phyloP scores from a whole-genome alignment of 2,113 vertebrate species.

The Carassius gibelio region DNA sequence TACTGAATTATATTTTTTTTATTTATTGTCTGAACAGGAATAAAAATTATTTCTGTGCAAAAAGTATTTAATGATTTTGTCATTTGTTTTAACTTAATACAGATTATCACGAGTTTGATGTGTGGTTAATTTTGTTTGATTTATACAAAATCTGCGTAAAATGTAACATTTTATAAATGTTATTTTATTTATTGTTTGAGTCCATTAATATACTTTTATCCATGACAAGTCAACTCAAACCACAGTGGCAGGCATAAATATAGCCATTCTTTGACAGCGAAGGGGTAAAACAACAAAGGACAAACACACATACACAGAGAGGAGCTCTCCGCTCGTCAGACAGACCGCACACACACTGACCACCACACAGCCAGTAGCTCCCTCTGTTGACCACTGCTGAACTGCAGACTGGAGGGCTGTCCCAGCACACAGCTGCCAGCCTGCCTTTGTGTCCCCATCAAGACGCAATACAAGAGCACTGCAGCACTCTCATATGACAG shows the following conservation, averaged over 20 bases:
- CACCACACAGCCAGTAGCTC: conserved; percentile 84
- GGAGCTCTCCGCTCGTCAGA: conserved; percentile 44
- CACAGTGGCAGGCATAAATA: conserved; percentile 41
- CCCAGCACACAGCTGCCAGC: conserved; percentile 36
- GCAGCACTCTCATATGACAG: conserved; percentile 41
- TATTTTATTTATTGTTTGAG: not conserved
- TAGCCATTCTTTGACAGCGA: conserved; percentile 30
- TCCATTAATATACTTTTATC: not conserved
- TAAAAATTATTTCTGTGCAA: no score
- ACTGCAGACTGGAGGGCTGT: conserved; percentile 70
- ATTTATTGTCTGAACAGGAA: no score
- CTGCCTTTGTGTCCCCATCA: conserved; percentile 40
- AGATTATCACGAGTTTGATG: not conserved
- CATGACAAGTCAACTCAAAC: conserved; percentile 22
- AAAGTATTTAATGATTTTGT: not conserved
- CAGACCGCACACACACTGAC: conserved; percentile 53
- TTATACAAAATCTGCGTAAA: not conserved
- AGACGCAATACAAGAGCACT: conserved; percentile 51
- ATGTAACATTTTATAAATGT: not conserved
- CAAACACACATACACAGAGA: conserved; percentile 50
- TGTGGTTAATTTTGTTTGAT: not conserved
- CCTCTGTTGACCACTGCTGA: conserved; percentile 83
- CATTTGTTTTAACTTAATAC: not conserved
- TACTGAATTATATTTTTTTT: no score
- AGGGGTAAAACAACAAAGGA: conserved; percentile 59